Conservation (phyloP, 2,888 invertebrate genomes). For the Deilephila porcellus region DNA sequence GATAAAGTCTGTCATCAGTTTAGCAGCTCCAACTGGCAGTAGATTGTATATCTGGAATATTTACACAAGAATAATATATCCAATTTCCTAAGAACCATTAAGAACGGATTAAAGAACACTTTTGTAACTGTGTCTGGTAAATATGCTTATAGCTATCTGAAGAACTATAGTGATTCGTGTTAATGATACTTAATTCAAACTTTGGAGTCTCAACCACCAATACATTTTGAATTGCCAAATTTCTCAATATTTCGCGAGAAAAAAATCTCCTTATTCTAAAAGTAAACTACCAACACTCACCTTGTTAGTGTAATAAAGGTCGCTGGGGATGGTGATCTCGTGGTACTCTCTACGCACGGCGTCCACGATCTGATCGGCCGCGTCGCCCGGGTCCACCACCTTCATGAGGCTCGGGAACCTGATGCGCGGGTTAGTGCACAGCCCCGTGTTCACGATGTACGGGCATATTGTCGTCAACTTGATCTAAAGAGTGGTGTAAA, state of each 20-base stretch:
- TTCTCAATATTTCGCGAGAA: no score
- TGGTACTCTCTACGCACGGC: conserved; percentile 86
- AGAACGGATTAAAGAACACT: no score
- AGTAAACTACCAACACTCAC: conserved; percentile 46
- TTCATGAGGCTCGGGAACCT: conserved; percentile 87
- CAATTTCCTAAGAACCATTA: no score
- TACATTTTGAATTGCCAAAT: no score
- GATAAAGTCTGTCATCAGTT: conserved; percentile 83
- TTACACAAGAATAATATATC: neutral
- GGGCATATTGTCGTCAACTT: conserved; percentile 93
- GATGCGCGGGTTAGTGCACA: conserved; percentile 89
- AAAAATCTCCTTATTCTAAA: no score
- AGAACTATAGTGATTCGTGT: no score
- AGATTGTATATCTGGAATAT: conserved; percentile 70
- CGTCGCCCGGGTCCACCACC: conserved; percentile 85
- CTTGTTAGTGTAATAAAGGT: conserved; percentile 81
- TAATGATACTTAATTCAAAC: no score
- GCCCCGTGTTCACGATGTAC: conserved; percentile 93
- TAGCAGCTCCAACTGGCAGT: conserved; percentile 77
- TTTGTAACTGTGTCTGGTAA: no score
- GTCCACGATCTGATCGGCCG: conserved; percentile 86
- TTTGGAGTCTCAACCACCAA: no score
- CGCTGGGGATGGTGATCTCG: conserved; percentile 86
- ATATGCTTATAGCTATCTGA: no score
- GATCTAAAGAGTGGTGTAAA: conserved; percentile 72